phyloP scores from a whole-genome alignment of 2,797 vertebrate species.

The Gouania willdenowi region DNA sequence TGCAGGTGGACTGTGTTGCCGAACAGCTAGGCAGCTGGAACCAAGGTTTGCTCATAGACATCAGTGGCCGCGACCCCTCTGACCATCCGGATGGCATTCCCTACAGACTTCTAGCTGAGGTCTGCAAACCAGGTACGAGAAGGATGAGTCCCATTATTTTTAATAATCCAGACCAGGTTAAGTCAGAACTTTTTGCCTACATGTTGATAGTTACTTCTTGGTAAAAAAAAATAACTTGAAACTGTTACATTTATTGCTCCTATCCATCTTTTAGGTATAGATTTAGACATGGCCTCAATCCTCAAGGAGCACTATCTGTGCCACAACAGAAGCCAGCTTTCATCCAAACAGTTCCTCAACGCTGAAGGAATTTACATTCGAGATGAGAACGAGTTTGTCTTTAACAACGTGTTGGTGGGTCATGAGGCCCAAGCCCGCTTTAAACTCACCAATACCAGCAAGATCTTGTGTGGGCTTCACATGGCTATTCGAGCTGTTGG shows the following conservation, averaged over 20 bases:
- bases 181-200: no score
- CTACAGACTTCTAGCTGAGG: conserved; percentile 78
- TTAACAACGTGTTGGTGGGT: conserved; percentile 81
- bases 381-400: conserved; percentile 88
- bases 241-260: not conserved
- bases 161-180: no score
- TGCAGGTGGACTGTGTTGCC: conserved; percentile 83
- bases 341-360: conserved; percentile 60
- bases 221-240: no score
- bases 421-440: conserved; percentile 78
- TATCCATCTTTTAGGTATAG: conserved; percentile 64
- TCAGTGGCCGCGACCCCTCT: conserved; percentile 78
- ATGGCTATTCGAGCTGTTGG: conserved; percentile 66
- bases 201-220: no score
- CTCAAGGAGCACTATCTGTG: conserved; percentile 88
- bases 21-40: conserved; percentile 77
- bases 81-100: conserved; percentile 79
- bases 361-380: conserved; percentile 75
- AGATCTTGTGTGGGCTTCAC: conserved; percentile 76
- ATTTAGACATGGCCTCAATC: conserved; percentile 70
- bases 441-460: conserved; percentile 78
- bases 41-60: conserved; percentile 80
- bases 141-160: no score
- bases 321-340: conserved; percentile 59
- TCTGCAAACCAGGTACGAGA: conserved; percentile 82